Evolutionary conservation across 2,113 vertebrate genomes (phyloP), one percentile per base, ranked within the genome.

Genomic region (Nesogale talazaci): DNA sequence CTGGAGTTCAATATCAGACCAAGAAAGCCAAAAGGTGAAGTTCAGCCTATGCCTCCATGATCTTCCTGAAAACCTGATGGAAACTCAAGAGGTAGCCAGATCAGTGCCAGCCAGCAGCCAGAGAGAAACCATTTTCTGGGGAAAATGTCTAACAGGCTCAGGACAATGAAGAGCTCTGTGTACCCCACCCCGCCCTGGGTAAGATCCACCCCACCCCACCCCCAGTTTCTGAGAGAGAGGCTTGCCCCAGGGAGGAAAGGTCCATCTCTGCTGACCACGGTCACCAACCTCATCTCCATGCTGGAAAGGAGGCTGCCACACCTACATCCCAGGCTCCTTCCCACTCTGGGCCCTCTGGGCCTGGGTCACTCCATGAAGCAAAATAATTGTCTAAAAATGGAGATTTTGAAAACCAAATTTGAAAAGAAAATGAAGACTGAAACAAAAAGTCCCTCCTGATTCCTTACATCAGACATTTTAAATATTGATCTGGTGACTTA

Each of bases 1-100:
- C 12, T 1, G 82, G 87, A 92, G 69, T 94, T 93, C 91, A 89
- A 67, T 84, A 94, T 94, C 75, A 86, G 76, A 86, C 67, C 91
- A 91, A 77, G 61, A 83, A 88, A 70, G 80, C n/a, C 78, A 81
- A 89, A 95, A 91, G 59, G 81, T 83, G n/a, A 91, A 31, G 16
- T 83, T 93, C 82, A 74, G 67, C 75, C 40, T 40, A 72, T 42
- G 17, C 23, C 42, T 52, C 93, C 31, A 0, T 75, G 72, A 76
- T 77, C 91, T 90, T 95, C 92, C 78, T 83, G 69, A 94, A 76
- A 15, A 0, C 91, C 89, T 94, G 84, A 25, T 0, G 74, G 20
- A 19, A 65, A 72, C 72, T n/a, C 67, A 91, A 93, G 80, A 96
- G 90, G 63, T 40, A 36, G 27, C 25, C 70, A 80, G 56, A 78